phyloP scores from a whole-genome alignment of 2,797 vertebrate species.

The Lacerta viridis region DNA sequence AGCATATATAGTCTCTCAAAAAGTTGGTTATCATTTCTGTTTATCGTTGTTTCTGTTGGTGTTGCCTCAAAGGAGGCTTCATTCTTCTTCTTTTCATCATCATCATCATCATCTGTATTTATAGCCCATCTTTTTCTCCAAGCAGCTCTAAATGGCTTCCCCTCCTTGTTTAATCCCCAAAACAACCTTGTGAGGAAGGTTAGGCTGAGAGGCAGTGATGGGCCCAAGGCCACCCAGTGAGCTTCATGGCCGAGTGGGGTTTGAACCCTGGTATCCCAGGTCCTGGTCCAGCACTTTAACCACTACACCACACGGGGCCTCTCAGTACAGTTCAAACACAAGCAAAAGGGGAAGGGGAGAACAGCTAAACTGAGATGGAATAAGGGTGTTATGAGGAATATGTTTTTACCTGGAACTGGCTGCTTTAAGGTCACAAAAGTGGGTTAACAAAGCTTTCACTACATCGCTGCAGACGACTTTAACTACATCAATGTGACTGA shows the following conservation, averaged over 20 bases:
- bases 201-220: no score
- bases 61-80: neutral
- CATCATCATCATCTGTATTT: no score
- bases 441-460: conserved; percentile 90
- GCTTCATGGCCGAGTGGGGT: no score
- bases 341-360: neutral
- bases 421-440: conserved; percentile 97
- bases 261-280: no score
- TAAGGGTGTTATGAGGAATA: neutral
- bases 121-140: no score
- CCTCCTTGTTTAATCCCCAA: no score
- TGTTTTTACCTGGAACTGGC: conserved; percentile 90
- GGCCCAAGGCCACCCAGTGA: no score
- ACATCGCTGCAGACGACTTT: conserved; percentile 93
- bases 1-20: no score
- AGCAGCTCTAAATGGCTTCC: no score
- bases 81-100: neutral
- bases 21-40: neutral
- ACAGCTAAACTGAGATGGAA: conserved; percentile 26
- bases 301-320: no score
- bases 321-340: conserved; percentile 10
- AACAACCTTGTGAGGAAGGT: no score
- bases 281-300: no score
- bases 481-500: conserved; percentile 92
- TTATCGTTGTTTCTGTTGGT: neutral